A percentile compares a stretch with the other conserved stretches of the same genome.
These are phyloP conservation scores for Speoplatyrhinus poulsoni DNA, from an alignment of 2,113 vertebrate species.

Conservation along the genomic window DNA sequence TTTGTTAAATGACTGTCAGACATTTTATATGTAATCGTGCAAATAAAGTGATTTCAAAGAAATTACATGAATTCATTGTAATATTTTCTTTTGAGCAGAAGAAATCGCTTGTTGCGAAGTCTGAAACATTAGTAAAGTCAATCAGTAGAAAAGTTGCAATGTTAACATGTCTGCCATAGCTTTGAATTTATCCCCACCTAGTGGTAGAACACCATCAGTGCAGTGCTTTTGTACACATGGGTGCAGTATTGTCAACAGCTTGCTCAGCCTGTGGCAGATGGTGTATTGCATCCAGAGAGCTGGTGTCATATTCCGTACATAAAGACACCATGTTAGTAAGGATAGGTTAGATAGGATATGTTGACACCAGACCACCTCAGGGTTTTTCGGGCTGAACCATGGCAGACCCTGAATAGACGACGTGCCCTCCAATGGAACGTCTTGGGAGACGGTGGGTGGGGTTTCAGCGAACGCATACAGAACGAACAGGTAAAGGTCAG, in stretches of 20 bases:
- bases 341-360: too few relatives aligned
- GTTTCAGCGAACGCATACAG: slow-evolving; percentile 1
- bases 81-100: not conserved
- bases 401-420: too few relatives aligned
- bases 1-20: slow-evolving; percentile 30
- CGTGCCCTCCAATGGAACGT: too few relatives aligned
- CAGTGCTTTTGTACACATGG: not conserved
- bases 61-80: slow-evolving; percentile 46
- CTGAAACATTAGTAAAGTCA: too few relatives aligned
- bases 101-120: too few relatives aligned
- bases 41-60: slow-evolving; percentile 48
- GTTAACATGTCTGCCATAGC: not conserved
- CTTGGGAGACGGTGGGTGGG: slow-evolving; percentile 29
- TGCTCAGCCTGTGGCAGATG: slow-evolving; percentile 26
- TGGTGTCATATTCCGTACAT: not conserved
- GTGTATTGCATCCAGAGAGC: not conserved
- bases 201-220: slow-evolving; percentile 13
- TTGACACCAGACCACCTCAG: too few relatives aligned
- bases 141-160: not conserved
- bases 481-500: not conserved
- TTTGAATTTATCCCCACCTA: slow-evolving; percentile 39
- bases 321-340: too few relatives aligned
- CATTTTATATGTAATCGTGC: slow-evolving; percentile 64
- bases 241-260: too few relatives aligned
- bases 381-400: too few relatives aligned